Evolutionary conservation across 2,888 invertebrate species (phyloP), one percentile per base, ranked within the genome.

Genomic region (Cryptus armator): DNA sequence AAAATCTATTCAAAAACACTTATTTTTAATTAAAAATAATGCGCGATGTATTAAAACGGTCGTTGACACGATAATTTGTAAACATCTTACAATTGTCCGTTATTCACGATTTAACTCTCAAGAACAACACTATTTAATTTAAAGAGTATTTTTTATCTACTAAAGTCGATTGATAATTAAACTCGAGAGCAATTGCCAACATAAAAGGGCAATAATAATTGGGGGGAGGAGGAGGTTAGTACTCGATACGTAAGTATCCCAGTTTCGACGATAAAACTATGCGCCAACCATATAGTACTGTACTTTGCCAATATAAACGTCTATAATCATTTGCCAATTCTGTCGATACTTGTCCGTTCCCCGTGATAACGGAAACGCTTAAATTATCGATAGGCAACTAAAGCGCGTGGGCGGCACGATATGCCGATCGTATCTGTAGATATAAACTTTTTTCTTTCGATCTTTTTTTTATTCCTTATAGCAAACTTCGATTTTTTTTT

Each of bases 321-420:
- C 32, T 71, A 53, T n/a, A 79, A 71, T 79, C 71, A 59, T 56
- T 46, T 7, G 37, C 51, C 43, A 48, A 53, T 43, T 43, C 51
- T n/a, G 71, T 12, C 64, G 48, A 71, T 66, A 19, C 51, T 64
- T 12, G 24, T n/a, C 14, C 37, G 19, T 78, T 51, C 32, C 68
- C 46, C 48, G 59, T 62, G 62, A 70, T 62, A 29, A 32, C n/a
- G 29, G 32, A 14, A 16, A 37, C 37, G 32, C n/a, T 5, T 70
- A 37, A 62, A 78, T 78, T 70, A 78, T 78, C 59, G 43, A 78
- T 7, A 3, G 48, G 70, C 46, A 9, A 9, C 32, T 10, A 56
- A 46, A 76, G 56, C 12, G 19, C 56, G 48, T 37, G 62, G 37
- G 78, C 46, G 59, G 68, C 48, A 4, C 46, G 29, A 16, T 16